These are phyloP conservation scores for Chirona hameri DNA, from an alignment of 2,888 invertebrate genomes.

Conservation along the genomic window DNA sequence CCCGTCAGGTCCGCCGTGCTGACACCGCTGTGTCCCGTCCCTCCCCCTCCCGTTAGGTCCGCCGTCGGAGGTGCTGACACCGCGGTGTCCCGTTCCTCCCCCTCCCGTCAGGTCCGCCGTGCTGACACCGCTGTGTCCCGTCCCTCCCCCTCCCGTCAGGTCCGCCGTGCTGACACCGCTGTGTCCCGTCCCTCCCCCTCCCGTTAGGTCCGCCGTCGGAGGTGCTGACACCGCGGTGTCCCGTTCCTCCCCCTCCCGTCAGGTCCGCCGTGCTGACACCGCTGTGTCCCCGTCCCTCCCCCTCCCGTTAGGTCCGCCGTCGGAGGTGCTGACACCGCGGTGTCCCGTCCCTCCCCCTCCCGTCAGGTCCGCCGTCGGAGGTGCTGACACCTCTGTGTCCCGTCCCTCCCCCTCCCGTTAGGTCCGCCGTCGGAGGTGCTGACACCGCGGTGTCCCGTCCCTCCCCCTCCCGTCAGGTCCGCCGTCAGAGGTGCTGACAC, in stretches of 20 bases:
- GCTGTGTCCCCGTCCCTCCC: not conserved
- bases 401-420: no score
- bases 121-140: not conserved
- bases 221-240: no score
- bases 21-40: not conserved
- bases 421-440: not conserved
- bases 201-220: not conserved
- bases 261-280: not conserved
- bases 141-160: not conserved
- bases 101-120: not conserved
- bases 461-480: not conserved
- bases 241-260: no score
- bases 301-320: not conserved
- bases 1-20: not conserved
- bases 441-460: no score
- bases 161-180: not conserved
- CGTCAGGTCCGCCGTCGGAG: not conserved
- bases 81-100: no score
- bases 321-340: constrained; percentile 5
- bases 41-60: not conserved
- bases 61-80: constrained; percentile 1
- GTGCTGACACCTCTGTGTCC: no score
- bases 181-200: no score
- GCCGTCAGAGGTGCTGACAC: not conserved
- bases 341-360: no score